A percentile compares a stretch with the other conserved stretches of the same genome.
Evolutionary conservation across 2,888 invertebrate species (phyloP).

Genomic region (Morpho deidamia): DNA sequence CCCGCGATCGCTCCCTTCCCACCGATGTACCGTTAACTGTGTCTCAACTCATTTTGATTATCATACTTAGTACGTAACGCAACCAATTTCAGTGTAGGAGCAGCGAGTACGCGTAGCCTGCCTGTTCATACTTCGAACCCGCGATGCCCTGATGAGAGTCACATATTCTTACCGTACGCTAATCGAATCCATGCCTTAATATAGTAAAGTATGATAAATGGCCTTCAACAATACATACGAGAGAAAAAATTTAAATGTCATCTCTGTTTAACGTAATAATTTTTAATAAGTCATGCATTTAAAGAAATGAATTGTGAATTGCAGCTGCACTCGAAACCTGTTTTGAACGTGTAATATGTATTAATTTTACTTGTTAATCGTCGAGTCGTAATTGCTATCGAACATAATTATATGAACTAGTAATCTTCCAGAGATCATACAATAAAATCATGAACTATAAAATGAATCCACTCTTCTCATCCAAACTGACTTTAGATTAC

Average conservation of each 20-base stretch:
- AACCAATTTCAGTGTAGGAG: too few relatives aligned
- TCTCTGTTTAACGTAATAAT: slow-evolving; percentile 6
- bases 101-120: too few relatives aligned
- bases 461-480: neutral
- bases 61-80: too few relatives aligned
- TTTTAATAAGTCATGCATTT: slow-evolving; percentile 11
- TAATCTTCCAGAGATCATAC: neutral
- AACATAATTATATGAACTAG: slow-evolving; percentile 15
- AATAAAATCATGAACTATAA: neutral
- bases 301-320: slow-evolving; percentile 10
- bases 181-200: too few relatives aligned
- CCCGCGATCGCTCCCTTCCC: too few relatives aligned
- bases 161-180: too few relatives aligned
- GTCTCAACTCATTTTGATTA: too few relatives aligned
- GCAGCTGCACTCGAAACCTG: slow-evolving; percentile 13
- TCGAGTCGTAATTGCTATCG: slow-evolving; percentile 17
- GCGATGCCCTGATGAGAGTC: too few relatives aligned
- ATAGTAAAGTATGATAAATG: neutral
- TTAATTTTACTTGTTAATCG: neutral
- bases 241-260: neutral
- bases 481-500: too few relatives aligned
- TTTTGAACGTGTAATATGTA: slow-evolving; percentile 10
- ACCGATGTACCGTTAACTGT: too few relatives aligned
- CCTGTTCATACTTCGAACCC: too few relatives aligned
- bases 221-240: neutral